Conservation (phyloP, 2,113 vertebrate genomes). For the pig (Sus scrofa) region DNA sequence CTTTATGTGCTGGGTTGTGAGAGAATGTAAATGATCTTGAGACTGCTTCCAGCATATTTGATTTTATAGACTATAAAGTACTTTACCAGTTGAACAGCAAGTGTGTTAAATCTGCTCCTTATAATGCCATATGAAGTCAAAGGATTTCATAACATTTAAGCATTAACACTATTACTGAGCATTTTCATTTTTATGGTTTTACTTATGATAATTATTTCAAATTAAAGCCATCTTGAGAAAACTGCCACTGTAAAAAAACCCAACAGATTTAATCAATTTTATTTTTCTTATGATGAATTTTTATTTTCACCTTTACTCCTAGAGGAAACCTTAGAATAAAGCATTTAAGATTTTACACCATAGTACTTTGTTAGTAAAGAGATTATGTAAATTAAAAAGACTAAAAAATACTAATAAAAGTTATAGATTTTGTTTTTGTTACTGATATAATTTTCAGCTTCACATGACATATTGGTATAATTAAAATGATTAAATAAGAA, state of each 20-base stretch:
- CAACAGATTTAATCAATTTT: constrained; percentile 60
- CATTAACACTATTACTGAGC: constrained; percentile 65
- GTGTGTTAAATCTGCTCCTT: constrained; percentile 69
- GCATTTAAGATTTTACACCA: constrained; percentile 42
- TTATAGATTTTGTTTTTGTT: neutral
- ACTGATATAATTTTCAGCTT: constrained; percentile 22
- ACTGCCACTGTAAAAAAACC: constrained; percentile 50
- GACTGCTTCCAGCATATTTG: constrained; percentile 60
- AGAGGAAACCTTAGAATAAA: constrained; percentile 14
- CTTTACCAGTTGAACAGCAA: constrained; percentile 59
- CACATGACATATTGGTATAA: neutral
- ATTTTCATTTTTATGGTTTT: constrained; percentile 76
- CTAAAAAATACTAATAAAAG: constrained; percentile 16
- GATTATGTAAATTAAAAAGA: constrained; percentile 17
- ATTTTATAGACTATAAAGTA: constrained; percentile 76
- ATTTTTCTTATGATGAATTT: constrained; percentile 69
- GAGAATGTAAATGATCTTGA: constrained; percentile 51
- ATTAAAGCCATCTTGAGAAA: constrained; percentile 73
- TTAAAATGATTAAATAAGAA: constrained; percentile 50
- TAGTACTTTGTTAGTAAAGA: constrained; percentile 35
- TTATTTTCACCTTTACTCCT: constrained; percentile 70
- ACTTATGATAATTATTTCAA: constrained; percentile 71
- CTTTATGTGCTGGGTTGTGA: constrained; percentile 15
- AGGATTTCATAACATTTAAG: constrained; percentile 73
- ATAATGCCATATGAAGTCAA: constrained; percentile 60